Conservation (phyloP, 2,113 vertebrate species). For the Psettodes erumei region DNA sequence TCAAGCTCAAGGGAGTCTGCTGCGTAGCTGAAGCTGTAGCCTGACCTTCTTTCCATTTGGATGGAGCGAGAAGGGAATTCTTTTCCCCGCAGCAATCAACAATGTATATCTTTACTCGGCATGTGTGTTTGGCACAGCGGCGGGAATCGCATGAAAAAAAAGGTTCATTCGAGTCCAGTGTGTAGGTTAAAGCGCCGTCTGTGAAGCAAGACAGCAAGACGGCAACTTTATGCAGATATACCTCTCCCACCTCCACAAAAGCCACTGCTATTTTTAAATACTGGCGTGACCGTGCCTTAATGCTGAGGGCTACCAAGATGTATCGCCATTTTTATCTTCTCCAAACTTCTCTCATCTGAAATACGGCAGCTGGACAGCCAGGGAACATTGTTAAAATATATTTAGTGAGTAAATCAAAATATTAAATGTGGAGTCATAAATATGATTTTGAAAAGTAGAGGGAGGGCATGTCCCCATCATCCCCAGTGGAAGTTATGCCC, state of each 20-base stretch:
- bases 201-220: background rate
- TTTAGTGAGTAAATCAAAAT: background rate
- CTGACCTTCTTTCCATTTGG: slow-evolving; percentile 6
- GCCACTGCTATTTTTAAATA: background rate
- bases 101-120: background rate
- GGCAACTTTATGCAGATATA: no score
- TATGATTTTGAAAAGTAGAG: background rate
- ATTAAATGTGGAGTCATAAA: background rate
- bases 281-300: background rate
- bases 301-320: background rate
- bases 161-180: no score
- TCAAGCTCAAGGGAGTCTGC: slow-evolving; percentile 1
- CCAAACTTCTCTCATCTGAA: background rate
- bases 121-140: slow-evolving; percentile 4
- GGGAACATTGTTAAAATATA: background rate
- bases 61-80: slow-evolving; percentile 5
- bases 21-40: slow-evolving; percentile 7
- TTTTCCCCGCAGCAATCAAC: background rate
- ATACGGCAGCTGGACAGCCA: background rate
- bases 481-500: slow-evolving; percentile 12
- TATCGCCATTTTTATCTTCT: background rate
- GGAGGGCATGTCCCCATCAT: background rate
- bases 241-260: background rate
- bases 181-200: background rate
- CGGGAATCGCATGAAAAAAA: no score